Percentiles rank a stretch among this genome's conserved stretches.
Evolutionary conservation across 2,797 vertebrate species (phyloP).

Genomic region (Premnoplex brunnescens): DNA sequence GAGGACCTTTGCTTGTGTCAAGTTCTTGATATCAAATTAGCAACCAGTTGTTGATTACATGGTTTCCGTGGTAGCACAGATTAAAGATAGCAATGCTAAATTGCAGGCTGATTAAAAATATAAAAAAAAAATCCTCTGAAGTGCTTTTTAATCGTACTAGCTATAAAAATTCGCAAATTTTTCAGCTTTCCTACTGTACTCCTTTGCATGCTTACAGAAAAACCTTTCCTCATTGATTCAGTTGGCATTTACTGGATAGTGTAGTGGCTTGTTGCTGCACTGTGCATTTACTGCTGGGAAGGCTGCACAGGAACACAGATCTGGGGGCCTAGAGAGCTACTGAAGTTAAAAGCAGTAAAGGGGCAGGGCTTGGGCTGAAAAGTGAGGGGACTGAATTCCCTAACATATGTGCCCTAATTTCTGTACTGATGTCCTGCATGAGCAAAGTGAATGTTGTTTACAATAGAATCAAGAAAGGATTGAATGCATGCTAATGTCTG

Average conservation of each 20-base stretch:
- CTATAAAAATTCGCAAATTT: background rate
- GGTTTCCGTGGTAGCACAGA: background rate
- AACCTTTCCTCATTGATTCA: background rate
- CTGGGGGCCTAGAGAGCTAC: background rate
- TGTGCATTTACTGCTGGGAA: background rate
- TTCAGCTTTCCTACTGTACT: background rate
- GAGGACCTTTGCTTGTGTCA: background rate
- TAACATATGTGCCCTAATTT: rapidly evolving
- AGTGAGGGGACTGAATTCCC: background rate
- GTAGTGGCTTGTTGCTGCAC: background rate
- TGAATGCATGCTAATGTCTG: background rate
- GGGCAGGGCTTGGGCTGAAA: background rate
- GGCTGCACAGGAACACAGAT: background rate
- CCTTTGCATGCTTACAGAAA: background rate
- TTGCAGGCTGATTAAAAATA: background rate
- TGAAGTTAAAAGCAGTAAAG: background rate
- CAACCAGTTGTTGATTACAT: background rate
- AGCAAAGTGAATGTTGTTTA: background rate
- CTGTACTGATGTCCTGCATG: background rate
- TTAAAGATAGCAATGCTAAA: background rate
- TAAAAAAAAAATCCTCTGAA: background rate
- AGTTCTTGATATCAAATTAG: background rate
- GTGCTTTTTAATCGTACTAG: background rate
- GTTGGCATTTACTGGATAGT: background rate
- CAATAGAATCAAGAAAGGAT: background rate